Evolutionary conservation across 2,113 vertebrate species (phyloP), one percentile per base, ranked within the genome.

Genomic region (Barnardius zonarius): DNA sequence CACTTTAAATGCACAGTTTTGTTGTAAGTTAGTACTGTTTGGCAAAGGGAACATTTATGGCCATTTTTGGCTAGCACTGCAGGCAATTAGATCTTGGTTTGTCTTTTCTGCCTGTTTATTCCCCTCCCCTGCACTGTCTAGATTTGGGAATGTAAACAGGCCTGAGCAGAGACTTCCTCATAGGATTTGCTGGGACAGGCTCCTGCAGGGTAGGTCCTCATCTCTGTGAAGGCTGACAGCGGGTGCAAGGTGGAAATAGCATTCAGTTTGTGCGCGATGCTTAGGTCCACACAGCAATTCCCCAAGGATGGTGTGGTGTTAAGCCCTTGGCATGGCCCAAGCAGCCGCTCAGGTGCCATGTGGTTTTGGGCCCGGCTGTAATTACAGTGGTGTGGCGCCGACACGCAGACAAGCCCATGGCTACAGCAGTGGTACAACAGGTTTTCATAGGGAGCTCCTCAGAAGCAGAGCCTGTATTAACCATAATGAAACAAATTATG

Each of bases 191-290:
- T 19, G 6, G 64, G 33, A 31, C 61, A 64, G 43, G 30, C 24
- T 82, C 66, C 48, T 41, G 30, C 57, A 41, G 13, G 18, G 20
- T 10, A 33, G 61, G 16, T 33, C 52, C 25, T 78, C 31, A 31
- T 11, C 27, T 64, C 62, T 1, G 0, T 3, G 17, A n/a, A 52
- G 44, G 39, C 44, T 39, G 24, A 28, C 8, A 72, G 44, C 14
- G 39, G 10, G 12, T 27, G 13, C 0, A 0, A 91, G 12, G 35
- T 54, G 31, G 59, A 69, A 85, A 31, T 15, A 48, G 4, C 13
- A 13, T 5, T 46, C 22, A 31, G 33, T 31, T 57, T 55, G 30
- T 28, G 16, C 13, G 2, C 0, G 1, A 17, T 0, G 0, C 20
- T 44, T 19, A 8, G 33, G 12, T 51, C 25, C 41, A 39, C 22